Evolutionary conservation across 1,140 invertebrate genomes (phyloP).

Genomic region (Monochamus saltuarius): DNA sequence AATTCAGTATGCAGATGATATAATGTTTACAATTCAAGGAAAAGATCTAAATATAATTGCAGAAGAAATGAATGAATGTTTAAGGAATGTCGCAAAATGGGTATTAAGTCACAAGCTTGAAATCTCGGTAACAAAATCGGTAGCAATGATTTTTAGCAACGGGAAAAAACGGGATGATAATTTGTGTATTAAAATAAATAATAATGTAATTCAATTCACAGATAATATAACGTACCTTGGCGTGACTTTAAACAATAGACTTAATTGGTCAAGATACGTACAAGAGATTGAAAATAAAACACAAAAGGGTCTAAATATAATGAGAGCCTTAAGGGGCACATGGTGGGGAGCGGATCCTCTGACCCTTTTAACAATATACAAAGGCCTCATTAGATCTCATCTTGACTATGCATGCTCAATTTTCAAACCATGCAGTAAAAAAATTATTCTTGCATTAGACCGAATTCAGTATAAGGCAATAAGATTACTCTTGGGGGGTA

Average conservation of each 20-base stretch:
- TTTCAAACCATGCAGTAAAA: background rate
- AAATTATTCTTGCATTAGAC: background rate
- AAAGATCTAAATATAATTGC: background rate
- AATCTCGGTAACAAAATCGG: slow-evolving; percentile 2
- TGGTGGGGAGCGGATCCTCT: slow-evolving; percentile 14
- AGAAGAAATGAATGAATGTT: background rate
- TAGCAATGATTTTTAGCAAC: slow-evolving; percentile 7
- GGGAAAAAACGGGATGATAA: background rate
- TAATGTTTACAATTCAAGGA: slow-evolving; percentile 3
- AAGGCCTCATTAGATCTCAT: slow-evolving; percentile 12
- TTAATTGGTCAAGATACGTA: slow-evolving; percentile 15
- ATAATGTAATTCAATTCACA: background rate
- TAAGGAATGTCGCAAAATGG: background rate
- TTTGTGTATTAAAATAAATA: background rate
- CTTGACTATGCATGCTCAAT: slow-evolving; percentile 9
- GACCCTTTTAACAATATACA: background rate
- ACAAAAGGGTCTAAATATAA: slow-evolving; percentile 20
- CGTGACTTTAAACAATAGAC: background rate
- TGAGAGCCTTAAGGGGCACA: slow-evolving; percentile 21
- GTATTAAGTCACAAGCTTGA: slow-evolving; percentile 5
- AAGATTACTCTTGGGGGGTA: slow-evolving; percentile 3
- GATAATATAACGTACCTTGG: slow-evolving; percentile 17
- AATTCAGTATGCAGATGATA: slow-evolving; percentile 4
- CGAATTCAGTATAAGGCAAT: slow-evolving; percentile 1
- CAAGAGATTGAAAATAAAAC: slow-evolving; percentile 16